Conservation (phyloP, 2,888 invertebrate species). For the Resseliella maxima region DNA sequence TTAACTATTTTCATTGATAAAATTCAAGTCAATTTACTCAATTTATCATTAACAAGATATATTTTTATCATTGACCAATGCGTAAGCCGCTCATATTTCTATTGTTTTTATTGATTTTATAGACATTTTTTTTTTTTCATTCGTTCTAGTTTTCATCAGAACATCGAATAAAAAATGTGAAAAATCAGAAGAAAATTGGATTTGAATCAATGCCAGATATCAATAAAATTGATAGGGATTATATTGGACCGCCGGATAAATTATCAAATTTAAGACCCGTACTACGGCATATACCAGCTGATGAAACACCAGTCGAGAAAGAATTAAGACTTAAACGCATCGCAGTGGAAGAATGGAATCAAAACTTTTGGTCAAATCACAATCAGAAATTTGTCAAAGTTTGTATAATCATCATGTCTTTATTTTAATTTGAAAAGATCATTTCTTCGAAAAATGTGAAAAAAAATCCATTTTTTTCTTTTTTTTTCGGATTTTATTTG, state of each 20-base stretch:
- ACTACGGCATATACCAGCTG: constrained; percentile 72
- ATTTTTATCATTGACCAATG: too few relatives aligned
- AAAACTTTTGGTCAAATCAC: constrained; percentile 84
- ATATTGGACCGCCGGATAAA: constrained; percentile 77
- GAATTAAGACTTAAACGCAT: constrained; percentile 74
- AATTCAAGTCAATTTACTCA: too few relatives aligned
- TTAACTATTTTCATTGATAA: too few relatives aligned
- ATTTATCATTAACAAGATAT: too few relatives aligned
- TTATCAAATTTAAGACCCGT: constrained; percentile 82
- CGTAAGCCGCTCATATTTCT: too few relatives aligned
- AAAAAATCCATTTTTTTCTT: constrained; percentile 55
- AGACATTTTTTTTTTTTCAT: constrained; percentile 57
- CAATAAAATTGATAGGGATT: constrained; percentile 62
- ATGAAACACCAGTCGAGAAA: constrained; percentile 77
- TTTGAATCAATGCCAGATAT: constrained; percentile 62
- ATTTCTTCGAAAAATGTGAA: too few relatives aligned
- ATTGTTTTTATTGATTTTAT: constrained; percentile 6
- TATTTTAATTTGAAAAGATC: constrained; percentile 56
- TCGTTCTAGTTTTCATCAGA: constrained; percentile 24
- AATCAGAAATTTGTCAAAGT: constrained; percentile 81
- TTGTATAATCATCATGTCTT: constrained; percentile 60
- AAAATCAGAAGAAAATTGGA: neutral
- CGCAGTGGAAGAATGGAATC: constrained; percentile 85
- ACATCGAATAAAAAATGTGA: neutral
- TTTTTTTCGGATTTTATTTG: constrained; percentile 60